Evolutionary conservation across 1,140 invertebrate genomes (phyloP).

Genomic region (Drosophila pandora): DNA sequence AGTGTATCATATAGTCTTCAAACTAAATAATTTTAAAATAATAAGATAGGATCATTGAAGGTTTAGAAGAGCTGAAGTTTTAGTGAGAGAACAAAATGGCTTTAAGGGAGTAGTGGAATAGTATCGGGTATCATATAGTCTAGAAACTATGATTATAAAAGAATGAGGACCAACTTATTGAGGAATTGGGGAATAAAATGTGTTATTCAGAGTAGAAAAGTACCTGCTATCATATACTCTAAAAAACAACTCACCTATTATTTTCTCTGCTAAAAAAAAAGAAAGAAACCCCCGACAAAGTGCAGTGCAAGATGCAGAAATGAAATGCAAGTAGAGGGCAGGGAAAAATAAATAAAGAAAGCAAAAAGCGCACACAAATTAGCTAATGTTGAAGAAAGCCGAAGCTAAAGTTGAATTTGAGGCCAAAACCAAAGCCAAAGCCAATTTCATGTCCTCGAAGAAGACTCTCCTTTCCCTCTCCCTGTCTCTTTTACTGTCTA

Average conservation of each 20-base stretch:
- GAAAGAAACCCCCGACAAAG: background rate
- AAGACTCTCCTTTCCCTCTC: background rate
- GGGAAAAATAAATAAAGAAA: constrained; percentile 4
- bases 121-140: too few species aligned
- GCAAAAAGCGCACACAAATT: constrained; percentile 64
- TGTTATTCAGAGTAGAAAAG: too few species aligned
- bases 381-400: constrained; percentile 73
- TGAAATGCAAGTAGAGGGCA: constrained; percentile 24
- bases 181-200: too few species aligned
- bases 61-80: too few species aligned
- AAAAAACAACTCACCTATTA: background rate
- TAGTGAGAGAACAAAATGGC: too few species aligned
- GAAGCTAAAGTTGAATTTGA: constrained; percentile 1
- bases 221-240: too few species aligned
- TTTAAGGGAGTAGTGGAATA: too few species aligned
- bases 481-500: background rate
- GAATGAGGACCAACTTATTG: too few species aligned
- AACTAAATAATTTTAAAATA: too few species aligned
- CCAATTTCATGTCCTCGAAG: constrained; percentile 54
- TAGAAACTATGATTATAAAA: too few species aligned
- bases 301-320: constrained; percentile 40
- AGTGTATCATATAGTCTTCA: too few species aligned
- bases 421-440: constrained; percentile 47
- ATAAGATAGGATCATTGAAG: too few species aligned
- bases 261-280: background rate